A percentile compares a stretch with the other conserved stretches of the same genome.
phyloP scores from a whole-genome alignment of 2,113 vertebrate genomes.

The Triplophysa siluroides region DNA sequence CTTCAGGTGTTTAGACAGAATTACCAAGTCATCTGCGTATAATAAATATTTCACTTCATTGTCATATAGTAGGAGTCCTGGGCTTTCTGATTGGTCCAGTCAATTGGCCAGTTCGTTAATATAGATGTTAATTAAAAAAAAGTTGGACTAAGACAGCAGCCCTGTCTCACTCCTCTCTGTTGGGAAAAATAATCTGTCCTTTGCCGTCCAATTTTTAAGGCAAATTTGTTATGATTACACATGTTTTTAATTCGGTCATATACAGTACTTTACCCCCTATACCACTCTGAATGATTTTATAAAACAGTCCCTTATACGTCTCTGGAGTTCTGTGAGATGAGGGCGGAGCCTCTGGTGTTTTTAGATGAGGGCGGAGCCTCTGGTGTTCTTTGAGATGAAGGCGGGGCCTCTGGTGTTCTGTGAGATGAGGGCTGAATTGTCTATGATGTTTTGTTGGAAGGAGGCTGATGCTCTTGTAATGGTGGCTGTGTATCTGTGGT shows the following conservation, averaged over 20 bases:
- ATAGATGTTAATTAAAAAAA: neutral
- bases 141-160: slow-evolving; percentile 1
- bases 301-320: neutral
- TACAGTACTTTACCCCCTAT: neutral
- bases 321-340: too few species aligned
- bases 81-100: slow-evolving; percentile 10
- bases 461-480: neutral
- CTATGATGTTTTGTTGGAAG: neutral
- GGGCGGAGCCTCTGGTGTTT: too few species aligned
- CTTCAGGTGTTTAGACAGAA: neutral
- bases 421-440: neutral
- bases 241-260: slow-evolving; percentile 16
- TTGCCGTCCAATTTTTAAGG: neutral
- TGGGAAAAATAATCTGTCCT: neutral
- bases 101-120: neutral
- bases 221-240: neutral
- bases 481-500: neutral
- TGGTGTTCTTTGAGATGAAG: too few species aligned
- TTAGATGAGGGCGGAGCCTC: too few species aligned
- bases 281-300: neutral
- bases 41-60: neutral
- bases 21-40: neutral
- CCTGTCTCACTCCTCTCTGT: neutral
- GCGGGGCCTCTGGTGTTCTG: neutral
- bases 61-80: neutral